Evolutionary conservation across 2,888 invertebrate genomes (phyloP), one percentile per base, ranked within the genome.

Genomic region (Desoria tigrina): DNA sequence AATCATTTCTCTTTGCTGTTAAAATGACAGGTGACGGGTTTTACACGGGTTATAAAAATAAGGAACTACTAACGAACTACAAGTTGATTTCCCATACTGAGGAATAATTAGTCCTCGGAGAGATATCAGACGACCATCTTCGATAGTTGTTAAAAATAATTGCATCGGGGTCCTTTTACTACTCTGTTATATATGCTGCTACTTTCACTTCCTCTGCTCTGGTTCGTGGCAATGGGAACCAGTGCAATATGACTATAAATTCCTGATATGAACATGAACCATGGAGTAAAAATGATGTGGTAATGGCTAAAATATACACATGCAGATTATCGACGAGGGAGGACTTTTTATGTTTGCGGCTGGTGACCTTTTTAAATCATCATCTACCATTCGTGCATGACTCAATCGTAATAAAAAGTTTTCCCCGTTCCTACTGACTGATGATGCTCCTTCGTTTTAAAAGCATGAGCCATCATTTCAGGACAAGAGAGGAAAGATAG

Each of bases 401-500:
- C 57, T 57, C 57, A 57, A 57, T 57, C 57, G 4, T 24, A 6
- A 42, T 37, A 57, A 57, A 57, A 57, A 57, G 24, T 51, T 16
- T 23, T 42, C 26, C 24, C 24, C 55, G 7, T 51, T 51, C n/a
- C n/a, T n/a, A n/a, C n/a, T n/a, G n/a, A n/a, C n/a, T n/a, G n/a
- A n/a, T n/a, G n/a, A n/a, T n/a, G n/a, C n/a, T n/a, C n/a, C n/a
- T n/a, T n/a, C n/a, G n/a, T n/a, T n/a, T n/a, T n/a, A n/a, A n/a
- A n/a, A n/a, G 26, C 23, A 55, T 55, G 55, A 55, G 7, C 7
- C 32, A 37, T 37, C 42, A 23, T 26, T 18, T 6, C 9, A 9
- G 26, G 26, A 7, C n/a, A 37, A 66, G 64, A 68, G 64, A 68
- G 61, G 66, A 72, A 68, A 65, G 68, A 69, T 68, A 58, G 68